Evolutionary conservation across 2,113 vertebrate species (phyloP).

Genomic region (Australoheros scitulus): DNA sequence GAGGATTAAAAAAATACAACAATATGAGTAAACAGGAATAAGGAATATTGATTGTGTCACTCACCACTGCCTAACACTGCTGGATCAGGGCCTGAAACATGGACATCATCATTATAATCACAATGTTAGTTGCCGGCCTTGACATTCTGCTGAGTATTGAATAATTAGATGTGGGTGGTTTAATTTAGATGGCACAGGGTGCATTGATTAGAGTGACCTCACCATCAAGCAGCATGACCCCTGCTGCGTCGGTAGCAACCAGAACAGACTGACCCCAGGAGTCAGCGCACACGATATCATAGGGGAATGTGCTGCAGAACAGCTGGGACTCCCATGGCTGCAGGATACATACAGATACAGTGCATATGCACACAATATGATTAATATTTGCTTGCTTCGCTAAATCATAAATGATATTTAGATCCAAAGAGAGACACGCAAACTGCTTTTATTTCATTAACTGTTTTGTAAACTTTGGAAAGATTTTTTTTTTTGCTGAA

Average conservation of each 20-base stretch:
- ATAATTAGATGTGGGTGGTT: constrained; percentile 34
- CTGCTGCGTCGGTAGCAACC: constrained; percentile 90
- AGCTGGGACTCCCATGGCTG: constrained; percentile 98
- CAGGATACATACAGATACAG: constrained; percentile 30
- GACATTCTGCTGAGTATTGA: constrained; percentile 48
- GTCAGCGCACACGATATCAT: constrained; percentile 92
- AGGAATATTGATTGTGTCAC: not conserved
- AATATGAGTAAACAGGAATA: not conserved
- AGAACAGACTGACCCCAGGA: constrained; percentile 96
- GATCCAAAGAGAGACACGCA: not conserved
- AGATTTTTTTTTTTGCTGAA: not conserved
- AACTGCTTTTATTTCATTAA: not conserved
- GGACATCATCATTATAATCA: constrained; percentile 36
- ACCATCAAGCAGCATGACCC: constrained; percentile 89
- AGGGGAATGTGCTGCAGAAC: constrained; percentile 93
- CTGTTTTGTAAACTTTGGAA: not conserved
- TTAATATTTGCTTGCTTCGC: not conserved
- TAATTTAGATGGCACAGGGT: constrained; percentile 34
- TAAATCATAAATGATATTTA: not conserved
- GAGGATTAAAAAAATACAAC: not conserved
- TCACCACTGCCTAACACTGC: constrained; percentile 67
- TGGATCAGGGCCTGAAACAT: constrained; percentile 68
- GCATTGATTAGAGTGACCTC: constrained; percentile 58
- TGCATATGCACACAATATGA: not conserved
- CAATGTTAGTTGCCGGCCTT: constrained; percentile 6